Conservation (phyloP, 2,797 vertebrate genomes). For the Siniperca undulata region DNA sequence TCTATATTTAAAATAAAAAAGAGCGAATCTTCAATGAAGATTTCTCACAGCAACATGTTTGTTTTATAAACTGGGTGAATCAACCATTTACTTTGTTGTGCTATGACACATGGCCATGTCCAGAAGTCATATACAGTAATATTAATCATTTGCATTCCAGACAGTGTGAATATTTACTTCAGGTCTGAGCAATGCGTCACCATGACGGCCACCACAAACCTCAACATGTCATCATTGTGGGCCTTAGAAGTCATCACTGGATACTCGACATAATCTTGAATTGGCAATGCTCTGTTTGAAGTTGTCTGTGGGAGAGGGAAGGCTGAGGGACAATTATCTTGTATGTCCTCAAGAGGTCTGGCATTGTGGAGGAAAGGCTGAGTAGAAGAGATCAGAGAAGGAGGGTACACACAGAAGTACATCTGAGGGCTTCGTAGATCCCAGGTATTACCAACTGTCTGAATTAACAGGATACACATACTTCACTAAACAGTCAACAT, state of each 20-base stretch:
- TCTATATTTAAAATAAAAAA: background rate
- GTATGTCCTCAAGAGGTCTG: conserved; percentile 80
- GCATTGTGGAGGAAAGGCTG: conserved; percentile 72
- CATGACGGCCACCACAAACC: conserved; percentile 61
- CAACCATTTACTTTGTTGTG: background rate
- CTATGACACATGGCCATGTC: background rate
- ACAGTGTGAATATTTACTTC: conserved; percentile 68
- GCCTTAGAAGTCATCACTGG: conserved; percentile 71
- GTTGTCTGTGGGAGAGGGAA: conserved; percentile 67
- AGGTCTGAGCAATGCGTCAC: conserved; percentile 73
- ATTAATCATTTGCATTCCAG: conserved; percentile 72
- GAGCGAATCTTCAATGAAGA: background rate
- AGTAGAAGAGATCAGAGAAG: conserved; percentile 79
- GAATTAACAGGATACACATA: conserved; percentile 84
- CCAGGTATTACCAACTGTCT: conserved; percentile 83
- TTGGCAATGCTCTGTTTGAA: conserved; percentile 76
- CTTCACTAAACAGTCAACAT: conserved; percentile 82
- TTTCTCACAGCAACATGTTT: background rate
- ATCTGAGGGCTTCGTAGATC: conserved; percentile 81
- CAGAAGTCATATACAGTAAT: conserved; percentile 28
- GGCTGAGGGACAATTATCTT: conserved; percentile 77
- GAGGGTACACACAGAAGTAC: conserved; percentile 76
- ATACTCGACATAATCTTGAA: conserved; percentile 66
- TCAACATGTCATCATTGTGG: conserved; percentile 67
- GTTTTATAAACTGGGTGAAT: background rate